A percentile compares a stretch with the other conserved stretches of the same genome.
Conservation (phyloP, 2,888 invertebrate genomes). For the Phlogophora meticulosa region DNA sequence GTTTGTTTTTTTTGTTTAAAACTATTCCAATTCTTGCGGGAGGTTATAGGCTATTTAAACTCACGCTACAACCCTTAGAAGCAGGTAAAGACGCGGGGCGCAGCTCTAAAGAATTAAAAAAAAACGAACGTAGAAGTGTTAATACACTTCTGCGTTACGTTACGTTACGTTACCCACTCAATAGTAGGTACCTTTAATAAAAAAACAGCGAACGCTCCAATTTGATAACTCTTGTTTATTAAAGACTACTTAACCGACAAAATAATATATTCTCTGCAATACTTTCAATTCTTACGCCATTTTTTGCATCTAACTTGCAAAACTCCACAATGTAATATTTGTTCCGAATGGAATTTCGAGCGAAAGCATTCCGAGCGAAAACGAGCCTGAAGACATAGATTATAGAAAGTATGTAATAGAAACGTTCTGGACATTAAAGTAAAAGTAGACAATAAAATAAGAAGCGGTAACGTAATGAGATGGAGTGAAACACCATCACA, state of each 20-base stretch:
- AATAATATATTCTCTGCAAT: conserved; percentile 4
- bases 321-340: conserved; percentile 29
- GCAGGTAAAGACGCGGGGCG: too few species aligned
- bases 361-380: conserved; percentile 54
- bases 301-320: conserved; percentile 39
- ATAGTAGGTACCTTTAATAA: too few species aligned
- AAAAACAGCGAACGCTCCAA: conserved; percentile 18
- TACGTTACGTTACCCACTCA: too few species aligned
- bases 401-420: conserved; percentile 56
- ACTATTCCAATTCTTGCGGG: too few species aligned
- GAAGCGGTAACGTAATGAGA: conserved; percentile 34
- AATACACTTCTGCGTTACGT: too few species aligned
- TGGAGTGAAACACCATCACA: conserved; percentile 17
- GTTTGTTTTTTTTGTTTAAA: too few species aligned
- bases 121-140: conserved; percentile 30
- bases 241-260: neutral
- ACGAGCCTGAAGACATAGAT: conserved; percentile 59
- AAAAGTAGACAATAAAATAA: conserved; percentile 51
- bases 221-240: conserved; percentile 4
- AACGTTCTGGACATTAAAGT: conserved; percentile 47
- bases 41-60: too few species aligned
- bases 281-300: conserved; percentile 29
- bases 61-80: too few species aligned
- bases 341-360: conserved; percentile 40
- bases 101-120: too few species aligned